phyloP scores from a whole-genome alignment of 2,888 invertebrate genomes.

The Sericinus montela region DNA sequence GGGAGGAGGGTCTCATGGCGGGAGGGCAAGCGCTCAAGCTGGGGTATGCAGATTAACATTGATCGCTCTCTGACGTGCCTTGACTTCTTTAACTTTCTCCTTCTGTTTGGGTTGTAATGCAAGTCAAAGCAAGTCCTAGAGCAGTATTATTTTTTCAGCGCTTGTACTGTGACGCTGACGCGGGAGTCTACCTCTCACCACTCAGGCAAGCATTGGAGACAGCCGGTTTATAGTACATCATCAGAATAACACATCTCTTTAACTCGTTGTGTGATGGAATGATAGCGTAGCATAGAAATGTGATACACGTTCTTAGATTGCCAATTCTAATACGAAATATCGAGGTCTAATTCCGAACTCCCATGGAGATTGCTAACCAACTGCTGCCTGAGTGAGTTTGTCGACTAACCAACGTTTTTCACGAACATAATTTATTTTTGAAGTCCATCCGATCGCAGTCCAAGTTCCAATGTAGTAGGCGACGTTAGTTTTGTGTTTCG shows the following conservation, averaged over 20 bases:
- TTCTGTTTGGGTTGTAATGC: constrained; percentile 20
- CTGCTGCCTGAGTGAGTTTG: constrained; percentile 79
- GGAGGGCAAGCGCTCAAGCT: constrained; percentile 98
- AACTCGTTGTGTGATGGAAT: constrained; percentile 74
- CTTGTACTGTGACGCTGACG: constrained; percentile 85
- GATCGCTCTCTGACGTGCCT: constrained; percentile 56
- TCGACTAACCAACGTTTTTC: constrained; percentile 57
- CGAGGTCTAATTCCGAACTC: constrained; percentile 44
- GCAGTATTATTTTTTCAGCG: constrained; percentile 85
- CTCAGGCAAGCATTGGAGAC: constrained; percentile 86
- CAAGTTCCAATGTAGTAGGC: constrained; percentile 31
- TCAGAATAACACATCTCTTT: constrained; percentile 68
- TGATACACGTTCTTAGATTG: constrained; percentile 37
- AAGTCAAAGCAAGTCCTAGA: constrained; percentile 72
- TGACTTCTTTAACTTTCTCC: constrained; percentile 45
- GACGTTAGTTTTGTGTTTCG: constrained; percentile 33
- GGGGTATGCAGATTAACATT: constrained; percentile 87
- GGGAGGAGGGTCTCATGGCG: constrained; percentile 96
- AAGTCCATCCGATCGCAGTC: constrained; percentile 63
- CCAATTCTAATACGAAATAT: constrained; percentile 50
- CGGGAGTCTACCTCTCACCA: constrained; percentile 86
- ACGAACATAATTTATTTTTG: constrained; percentile 72
- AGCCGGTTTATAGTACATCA: constrained; percentile 77
- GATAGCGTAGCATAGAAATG: constrained; percentile 69
- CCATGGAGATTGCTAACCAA: constrained; percentile 71